Percentiles rank a stretch among this genome's conserved stretches.
These are phyloP conservation scores for Scaptomyza cyrtandrae DNA, from an alignment of 2,888 invertebrate genomes.

Conservation along the genomic window DNA sequence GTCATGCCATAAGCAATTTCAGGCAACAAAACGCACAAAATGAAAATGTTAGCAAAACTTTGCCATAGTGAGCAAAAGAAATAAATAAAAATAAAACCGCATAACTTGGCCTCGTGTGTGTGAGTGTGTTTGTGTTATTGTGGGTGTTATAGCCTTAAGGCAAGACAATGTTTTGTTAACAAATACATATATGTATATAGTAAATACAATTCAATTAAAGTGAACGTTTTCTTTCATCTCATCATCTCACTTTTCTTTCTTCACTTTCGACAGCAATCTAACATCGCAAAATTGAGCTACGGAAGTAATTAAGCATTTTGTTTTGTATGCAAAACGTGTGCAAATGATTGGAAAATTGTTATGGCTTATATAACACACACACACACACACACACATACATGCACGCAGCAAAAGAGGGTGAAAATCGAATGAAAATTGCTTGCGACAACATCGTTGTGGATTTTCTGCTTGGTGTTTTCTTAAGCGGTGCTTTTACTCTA, in stretches of 20 bases:
- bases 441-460: conserved; percentile 15
- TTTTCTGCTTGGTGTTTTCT: not conserved
- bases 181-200: conserved; percentile 9
- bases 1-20: conserved; percentile 63
- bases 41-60: conserved; percentile 68
- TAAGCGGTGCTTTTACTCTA: conserved; percentile 7
- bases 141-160: conserved; percentile 26
- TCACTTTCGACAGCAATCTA: not conserved
- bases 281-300: conserved; percentile 49
- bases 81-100: conserved; percentile 16
- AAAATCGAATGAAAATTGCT: conserved; percentile 44
- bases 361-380: conserved; percentile 46
- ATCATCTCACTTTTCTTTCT: conserved; percentile 10
- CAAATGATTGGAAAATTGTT: conserved; percentile 66
- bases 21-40: conserved; percentile 35
- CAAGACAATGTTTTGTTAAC: conserved; percentile 65
- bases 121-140: conserved; percentile 9
- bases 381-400: not conserved
- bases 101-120: conserved; percentile 27
- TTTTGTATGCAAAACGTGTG: conserved; percentile 35
- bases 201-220: conserved; percentile 56
- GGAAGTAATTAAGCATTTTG: conserved; percentile 74
- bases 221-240: conserved; percentile 23
- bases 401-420: not conserved
- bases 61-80: conserved; percentile 19